Base-by-base conservation (phyloP, 2,113 vertebrate genomes). In the Grus americana region DNA sequence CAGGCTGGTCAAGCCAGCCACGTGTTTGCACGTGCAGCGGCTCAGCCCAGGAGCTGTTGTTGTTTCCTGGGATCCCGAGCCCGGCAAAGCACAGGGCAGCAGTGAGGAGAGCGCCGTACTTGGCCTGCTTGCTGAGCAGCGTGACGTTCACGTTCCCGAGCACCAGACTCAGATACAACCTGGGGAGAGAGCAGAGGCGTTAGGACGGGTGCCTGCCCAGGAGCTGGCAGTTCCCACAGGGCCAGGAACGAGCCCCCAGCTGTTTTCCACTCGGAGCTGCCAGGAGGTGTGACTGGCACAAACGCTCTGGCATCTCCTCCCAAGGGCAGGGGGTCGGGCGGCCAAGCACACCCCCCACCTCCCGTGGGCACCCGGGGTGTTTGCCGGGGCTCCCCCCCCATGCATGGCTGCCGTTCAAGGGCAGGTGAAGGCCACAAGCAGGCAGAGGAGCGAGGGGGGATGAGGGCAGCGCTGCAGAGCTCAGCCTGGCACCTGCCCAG, bases 61-160 rank as follows among this genome's bases (percentile, higher is more conserved):
- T 5, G 10, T 8, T 57, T 42, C 46, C 81, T 7, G 17, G 23
- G 72, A 47, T 34, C 36, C 88, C 34, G 1, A 38, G 66, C 4
- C 55, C 27, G 52, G 82, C 12, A 44, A 19, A 52, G 4, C 19
- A 5, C 18, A 3, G 5, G 34, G 58, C 11, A 11, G 72, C 36
- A 21, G 55, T 0, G 55, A 44, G 6, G 42, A 22, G 19, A 15
- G 61, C 42, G 29, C 67, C 90, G 36, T 98, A 99, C 99, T 99
- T 99, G 92, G 98, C 98, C 96, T 99, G 99, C 91, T 99, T 99
- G 98, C 98, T 99, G 95, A 99, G 96, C 88, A 99, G 99, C 1
- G 99, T 99, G 88, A 99, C 98, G 9, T 99, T 99, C 93, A 99
- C 98, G 1, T 99, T 99, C 73, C 99, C 99, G 8, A 99, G 98